phyloP scores from a whole-genome alignment of 1,140 invertebrate genomes.

The Oryctes rhinoceros region DNA sequence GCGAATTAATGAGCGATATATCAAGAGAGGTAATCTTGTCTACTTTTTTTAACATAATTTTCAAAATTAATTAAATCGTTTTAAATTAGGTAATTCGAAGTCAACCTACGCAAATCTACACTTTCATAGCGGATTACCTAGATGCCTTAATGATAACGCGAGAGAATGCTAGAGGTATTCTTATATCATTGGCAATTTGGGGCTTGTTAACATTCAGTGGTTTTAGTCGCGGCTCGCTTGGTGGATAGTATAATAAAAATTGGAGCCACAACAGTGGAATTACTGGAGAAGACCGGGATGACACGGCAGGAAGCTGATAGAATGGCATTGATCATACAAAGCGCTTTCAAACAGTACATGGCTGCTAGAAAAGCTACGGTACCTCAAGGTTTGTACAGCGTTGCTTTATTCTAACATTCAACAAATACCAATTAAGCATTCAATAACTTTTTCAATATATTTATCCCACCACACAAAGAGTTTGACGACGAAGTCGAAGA shows the following conservation, averaged over 20 bases:
- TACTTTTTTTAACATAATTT: not conserved
- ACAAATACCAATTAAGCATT: too few relatives aligned
- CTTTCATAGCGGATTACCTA: constrained; percentile 75
- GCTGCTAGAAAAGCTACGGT: constrained; percentile 1
- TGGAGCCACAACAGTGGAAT: constrained; percentile 59
- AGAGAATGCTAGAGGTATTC: constrained; percentile 66
- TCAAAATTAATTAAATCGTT: not conserved
- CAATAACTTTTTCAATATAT: too few relatives aligned
- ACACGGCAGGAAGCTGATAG: constrained; percentile 60
- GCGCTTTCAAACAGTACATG: constrained; percentile 46
- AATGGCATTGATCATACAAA: constrained; percentile 55
- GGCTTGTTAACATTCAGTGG: not conserved
- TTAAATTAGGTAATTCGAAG: constrained; percentile 64
- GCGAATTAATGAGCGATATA: constrained; percentile 74
- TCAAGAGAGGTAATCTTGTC: constrained; percentile 66
- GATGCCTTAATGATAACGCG: constrained; percentile 72
- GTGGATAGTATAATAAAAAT: constrained; percentile 61
- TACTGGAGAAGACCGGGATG: constrained; percentile 61
- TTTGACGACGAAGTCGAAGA: not conserved
- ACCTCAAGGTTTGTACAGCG: not conserved
- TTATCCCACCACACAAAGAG: not conserved
- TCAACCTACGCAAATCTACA: constrained; percentile 69
- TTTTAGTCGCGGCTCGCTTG: constrained; percentile 61
- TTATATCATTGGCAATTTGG: not conserved
- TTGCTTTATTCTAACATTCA: not conserved